Evolutionary conservation across 2,797 vertebrate species (phyloP).

Genomic region (Crypturellus tataupa): DNA sequence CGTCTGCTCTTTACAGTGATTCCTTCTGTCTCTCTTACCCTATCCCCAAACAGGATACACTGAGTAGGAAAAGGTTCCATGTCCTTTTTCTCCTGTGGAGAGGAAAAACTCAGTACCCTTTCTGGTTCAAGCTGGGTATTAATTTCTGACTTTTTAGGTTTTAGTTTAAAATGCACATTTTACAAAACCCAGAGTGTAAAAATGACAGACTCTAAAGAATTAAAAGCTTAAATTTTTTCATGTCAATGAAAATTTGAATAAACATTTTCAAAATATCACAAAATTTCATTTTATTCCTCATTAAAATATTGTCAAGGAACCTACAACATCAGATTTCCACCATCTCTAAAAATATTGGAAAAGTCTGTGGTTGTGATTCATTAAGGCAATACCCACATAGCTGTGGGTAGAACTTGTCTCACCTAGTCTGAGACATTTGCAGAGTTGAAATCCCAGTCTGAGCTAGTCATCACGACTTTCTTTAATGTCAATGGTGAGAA

Average conservation of each 20-base stretch:
- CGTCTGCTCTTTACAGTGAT: background rate
- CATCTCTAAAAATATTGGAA: conserved; percentile 55
- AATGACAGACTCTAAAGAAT: background rate
- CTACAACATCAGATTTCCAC: conserved; percentile 25
- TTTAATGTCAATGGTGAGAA: background rate
- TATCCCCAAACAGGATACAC: conserved; percentile 3
- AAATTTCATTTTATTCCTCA: conserved; percentile 46
- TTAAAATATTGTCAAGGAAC: conserved; percentile 50
- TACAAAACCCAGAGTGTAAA: background rate
- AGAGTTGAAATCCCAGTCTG: conserved; percentile 62
- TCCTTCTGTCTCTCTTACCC: conserved; percentile 7
- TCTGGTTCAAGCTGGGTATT: conserved; percentile 12
- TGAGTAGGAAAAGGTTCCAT: background rate
- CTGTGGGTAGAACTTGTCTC: conserved; percentile 65
- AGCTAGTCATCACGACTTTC: conserved; percentile 45
- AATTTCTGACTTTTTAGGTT: background rate
- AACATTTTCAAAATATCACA: conserved; percentile 14
- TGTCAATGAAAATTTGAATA: background rate
- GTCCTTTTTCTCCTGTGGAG: background rate
- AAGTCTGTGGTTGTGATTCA: conserved; percentile 58
- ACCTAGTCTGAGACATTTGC: conserved; percentile 55
- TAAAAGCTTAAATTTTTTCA: background rate
- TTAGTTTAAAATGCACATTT: background rate
- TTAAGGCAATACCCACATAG: conserved; percentile 49
- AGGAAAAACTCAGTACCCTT: background rate